These are phyloP conservation scores for Acipenser oxyrinchus DNA, from an alignment of 2,797 vertebrate species.

Conservation along the genomic window DNA sequence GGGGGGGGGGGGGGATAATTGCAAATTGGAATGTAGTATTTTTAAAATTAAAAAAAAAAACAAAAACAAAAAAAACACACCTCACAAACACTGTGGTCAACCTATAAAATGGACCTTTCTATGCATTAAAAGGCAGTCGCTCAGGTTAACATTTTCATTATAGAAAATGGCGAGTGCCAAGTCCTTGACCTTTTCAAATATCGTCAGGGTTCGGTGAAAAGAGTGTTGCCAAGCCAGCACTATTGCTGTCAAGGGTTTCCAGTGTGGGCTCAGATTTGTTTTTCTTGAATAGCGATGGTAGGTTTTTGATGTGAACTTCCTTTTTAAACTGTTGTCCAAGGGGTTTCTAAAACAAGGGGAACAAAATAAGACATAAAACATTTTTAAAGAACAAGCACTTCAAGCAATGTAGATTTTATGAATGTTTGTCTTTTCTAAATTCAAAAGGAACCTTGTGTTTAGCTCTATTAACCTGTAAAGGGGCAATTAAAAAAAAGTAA, in stretches of 20 bases:
- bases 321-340: slow-evolving; percentile 95
- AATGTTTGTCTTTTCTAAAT: no score
- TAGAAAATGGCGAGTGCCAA: background rate
- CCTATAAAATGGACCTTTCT: background rate
- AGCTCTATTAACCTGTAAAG: no score
- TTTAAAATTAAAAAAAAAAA: background rate
- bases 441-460: no score
- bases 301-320: slow-evolving; percentile 95
- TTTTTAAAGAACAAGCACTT: no score
- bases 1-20: background rate
- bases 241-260: slow-evolving; percentile 50
- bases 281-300: slow-evolving; percentile 91
- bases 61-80: background rate
- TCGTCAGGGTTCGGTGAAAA: slow-evolving; percentile 56
- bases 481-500: no score
- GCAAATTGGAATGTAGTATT: slow-evolving; percentile 15
- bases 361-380: background rate
- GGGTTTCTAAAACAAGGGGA: slow-evolving; percentile 68
- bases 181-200: slow-evolving; percentile 26
- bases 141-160: slow-evolving; percentile 1
- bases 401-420: no score
- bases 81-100: background rate
- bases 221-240: slow-evolving; percentile 49
- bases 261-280: slow-evolving; percentile 64
- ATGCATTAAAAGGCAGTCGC: background rate